Evolutionary conservation across 2,888 invertebrate genomes (phyloP).

Genomic region (Phragmatobia fuliginosa): DNA sequence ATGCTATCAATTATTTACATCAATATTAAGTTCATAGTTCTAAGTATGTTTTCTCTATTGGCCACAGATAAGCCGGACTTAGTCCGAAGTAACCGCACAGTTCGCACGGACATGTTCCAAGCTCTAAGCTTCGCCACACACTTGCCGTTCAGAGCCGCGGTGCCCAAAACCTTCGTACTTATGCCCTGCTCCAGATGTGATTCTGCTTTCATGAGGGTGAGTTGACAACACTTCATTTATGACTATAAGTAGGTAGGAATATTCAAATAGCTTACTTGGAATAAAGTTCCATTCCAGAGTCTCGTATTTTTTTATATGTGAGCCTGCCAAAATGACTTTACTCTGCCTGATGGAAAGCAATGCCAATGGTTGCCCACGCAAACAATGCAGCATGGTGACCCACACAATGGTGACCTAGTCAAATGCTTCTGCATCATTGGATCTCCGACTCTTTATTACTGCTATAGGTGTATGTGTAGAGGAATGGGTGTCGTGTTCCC

Average conservation of each 20-base stretch:
- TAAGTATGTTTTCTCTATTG: neutral
- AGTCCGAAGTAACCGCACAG: conserved; percentile 59
- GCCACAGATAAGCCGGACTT: conserved; percentile 67
- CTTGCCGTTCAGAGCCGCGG: conserved; percentile 93
- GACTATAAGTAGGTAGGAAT: no score
- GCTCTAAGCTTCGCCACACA: conserved; percentile 91
- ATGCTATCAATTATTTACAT: neutral
- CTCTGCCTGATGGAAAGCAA: no score
- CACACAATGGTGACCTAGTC: no score
- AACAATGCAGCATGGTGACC: no score
- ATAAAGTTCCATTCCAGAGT: no score
- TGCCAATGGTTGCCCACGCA: no score
- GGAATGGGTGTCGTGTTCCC: no score
- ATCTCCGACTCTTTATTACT: no score
- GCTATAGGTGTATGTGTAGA: no score
- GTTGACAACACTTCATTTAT: neutral
- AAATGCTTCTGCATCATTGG: no score
- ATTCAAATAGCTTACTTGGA: neutral
- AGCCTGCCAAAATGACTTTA: no score
- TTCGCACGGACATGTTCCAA: conserved; percentile 89
- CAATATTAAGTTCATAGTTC: neutral
- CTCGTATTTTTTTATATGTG: no score
- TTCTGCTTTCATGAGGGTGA: conserved; percentile 89
- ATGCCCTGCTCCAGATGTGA: conserved; percentile 93
- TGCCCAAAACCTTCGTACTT: conserved; percentile 93